Evolutionary conservation across 2,113 vertebrate genomes (phyloP).

Genomic region (Cnemophilus loriae): DNA sequence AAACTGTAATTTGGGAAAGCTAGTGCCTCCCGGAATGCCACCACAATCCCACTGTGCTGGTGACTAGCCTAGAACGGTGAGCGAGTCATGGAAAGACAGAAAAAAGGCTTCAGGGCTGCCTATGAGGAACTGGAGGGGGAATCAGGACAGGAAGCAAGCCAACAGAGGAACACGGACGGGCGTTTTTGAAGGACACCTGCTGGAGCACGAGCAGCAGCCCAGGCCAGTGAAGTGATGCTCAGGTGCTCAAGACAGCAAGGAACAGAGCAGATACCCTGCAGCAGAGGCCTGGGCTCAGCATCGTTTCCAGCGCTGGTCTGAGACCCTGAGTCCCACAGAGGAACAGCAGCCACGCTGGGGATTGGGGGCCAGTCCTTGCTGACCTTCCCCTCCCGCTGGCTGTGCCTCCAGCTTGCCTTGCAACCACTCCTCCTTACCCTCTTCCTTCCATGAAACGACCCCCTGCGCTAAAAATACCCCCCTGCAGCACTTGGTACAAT

Average conservation of each 20-base stretch:
- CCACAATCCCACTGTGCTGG: rapidly evolving
- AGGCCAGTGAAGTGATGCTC: neutral
- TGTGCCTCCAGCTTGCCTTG: neutral
- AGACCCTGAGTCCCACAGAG: rapidly evolving
- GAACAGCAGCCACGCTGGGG: rapidly evolving
- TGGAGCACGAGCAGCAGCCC: neutral
- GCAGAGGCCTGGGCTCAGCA: neutral
- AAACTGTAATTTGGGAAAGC: neutral
- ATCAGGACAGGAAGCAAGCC: neutral
- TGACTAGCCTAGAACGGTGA: neutral
- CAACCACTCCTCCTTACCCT: neutral
- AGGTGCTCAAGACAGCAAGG: neutral
- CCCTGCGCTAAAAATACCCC: slow-evolving; percentile 23
- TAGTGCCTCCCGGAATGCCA: neutral
- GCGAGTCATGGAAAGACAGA: rapidly evolving
- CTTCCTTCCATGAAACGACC: neutral
- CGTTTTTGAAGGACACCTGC: neutral
- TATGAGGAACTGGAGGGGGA: neutral
- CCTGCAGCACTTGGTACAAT: neutral
- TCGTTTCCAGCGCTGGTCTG: rapidly evolving
- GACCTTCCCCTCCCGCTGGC: neutral
- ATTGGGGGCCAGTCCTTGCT: neutral
- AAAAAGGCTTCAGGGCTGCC: neutral
- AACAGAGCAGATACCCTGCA: neutral
- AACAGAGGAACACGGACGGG: rapidly evolving